Conservation (phyloP, 1,140 invertebrate genomes). For the Camponotus floridanus region DNA sequence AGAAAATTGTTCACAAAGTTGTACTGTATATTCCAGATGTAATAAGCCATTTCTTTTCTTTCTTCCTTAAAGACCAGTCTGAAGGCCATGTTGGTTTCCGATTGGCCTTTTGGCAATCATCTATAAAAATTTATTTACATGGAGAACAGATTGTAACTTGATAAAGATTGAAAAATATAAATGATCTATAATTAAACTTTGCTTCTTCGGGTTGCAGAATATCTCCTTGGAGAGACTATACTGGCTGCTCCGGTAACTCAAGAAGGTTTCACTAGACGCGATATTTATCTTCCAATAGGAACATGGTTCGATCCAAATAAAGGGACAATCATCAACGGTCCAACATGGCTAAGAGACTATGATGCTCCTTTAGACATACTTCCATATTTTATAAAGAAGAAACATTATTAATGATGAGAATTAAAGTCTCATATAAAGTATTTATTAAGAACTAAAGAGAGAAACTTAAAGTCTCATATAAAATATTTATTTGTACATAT, state of each 20-base stretch:
- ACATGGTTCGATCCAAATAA: conserved; percentile 89
- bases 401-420: background rate
- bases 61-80: too few relatives aligned
- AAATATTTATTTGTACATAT: conserved; percentile 70
- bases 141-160: background rate
- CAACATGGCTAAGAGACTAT: conserved; percentile 89
- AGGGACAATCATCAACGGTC: conserved; percentile 86
- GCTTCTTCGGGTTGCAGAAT: conserved; percentile 88
- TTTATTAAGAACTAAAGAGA: conserved; percentile 59
- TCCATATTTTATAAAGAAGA: conserved; percentile 87
- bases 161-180: background rate
- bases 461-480: conserved; percentile 20
- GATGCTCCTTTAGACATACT: conserved; percentile 89
- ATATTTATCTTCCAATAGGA: conserved; percentile 93
- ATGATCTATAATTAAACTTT: conserved; percentile 28
- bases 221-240: conserved; percentile 93
- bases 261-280: conserved; percentile 88
- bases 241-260: conserved; percentile 94
- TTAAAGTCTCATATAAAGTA: conserved; percentile 43
- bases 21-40: background rate
- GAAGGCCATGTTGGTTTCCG: too few relatives aligned
- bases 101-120: too few relatives aligned
- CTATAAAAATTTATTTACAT: too few relatives aligned
- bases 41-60: background rate
- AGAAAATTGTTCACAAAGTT: conserved; percentile 13